Conservation (phyloP, 2,113 vertebrate genomes). For the Diphyllodes magnificus region DNA sequence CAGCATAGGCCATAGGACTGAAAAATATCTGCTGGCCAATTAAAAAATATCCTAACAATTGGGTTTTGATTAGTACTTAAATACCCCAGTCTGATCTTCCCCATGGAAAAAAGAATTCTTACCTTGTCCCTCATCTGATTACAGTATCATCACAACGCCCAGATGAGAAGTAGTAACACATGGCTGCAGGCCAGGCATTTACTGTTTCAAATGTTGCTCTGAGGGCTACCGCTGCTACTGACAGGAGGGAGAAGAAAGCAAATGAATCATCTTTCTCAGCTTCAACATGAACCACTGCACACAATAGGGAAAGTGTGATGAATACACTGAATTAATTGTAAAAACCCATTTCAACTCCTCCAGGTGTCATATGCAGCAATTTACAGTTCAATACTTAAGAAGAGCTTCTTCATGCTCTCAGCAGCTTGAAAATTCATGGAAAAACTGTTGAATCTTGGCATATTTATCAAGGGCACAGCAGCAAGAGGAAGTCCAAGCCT, state of each 20-base stretch:
- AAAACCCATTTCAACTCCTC: background rate
- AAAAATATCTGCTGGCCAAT: background rate
- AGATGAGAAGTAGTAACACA: background rate
- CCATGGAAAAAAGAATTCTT: background rate
- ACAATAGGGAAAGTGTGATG: background rate
- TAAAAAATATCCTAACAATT: background rate
- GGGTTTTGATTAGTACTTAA: background rate
- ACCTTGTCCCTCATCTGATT: background rate
- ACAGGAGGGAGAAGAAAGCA: background rate
- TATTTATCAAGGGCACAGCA: slow-evolving; percentile 8
- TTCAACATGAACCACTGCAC: background rate
- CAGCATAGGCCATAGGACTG: background rate
- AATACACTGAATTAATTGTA: slow-evolving; percentile 3
- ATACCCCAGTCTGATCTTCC: background rate
- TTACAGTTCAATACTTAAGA: slow-evolving; percentile 14
- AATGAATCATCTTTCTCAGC: background rate
- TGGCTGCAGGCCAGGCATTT: background rate
- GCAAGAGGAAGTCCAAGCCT: background rate
- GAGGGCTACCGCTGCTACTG: background rate
- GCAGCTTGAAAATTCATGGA: slow-evolving; percentile 17
- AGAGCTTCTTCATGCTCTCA: background rate
- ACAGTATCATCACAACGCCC: background rate
- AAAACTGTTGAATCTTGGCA: background rate
- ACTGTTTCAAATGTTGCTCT: background rate
- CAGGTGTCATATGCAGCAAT: slow-evolving; percentile 24